Conservation (phyloP, 2,888 invertebrate genomes). For the Muschampia plurimacula region DNA sequence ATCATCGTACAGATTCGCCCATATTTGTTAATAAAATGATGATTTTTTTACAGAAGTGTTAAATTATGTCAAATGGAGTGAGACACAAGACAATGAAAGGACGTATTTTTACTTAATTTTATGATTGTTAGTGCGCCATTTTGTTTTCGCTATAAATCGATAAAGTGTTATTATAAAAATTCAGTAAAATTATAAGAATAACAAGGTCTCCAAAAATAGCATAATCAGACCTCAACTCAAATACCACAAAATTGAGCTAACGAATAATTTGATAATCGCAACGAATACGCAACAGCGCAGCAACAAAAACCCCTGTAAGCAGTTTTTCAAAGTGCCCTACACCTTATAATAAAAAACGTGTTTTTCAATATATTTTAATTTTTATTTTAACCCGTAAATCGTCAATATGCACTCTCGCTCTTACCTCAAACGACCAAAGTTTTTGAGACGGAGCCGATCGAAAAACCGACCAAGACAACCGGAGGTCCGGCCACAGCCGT, state of each 20-base stretch:
- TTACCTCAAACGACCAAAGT: conserved; percentile 82
- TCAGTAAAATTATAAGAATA: background rate
- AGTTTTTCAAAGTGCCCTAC: conserved; percentile 11
- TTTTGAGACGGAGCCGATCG: conserved; percentile 81
- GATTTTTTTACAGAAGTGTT: conserved; percentile 15
- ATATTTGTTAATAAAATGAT: conserved; percentile 7
- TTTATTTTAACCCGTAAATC: conserved; percentile 42
- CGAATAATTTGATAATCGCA: background rate
- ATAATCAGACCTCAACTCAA: background rate
- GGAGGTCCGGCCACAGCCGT: conserved; percentile 75
- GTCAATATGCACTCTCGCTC: conserved; percentile 58
- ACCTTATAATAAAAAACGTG: conserved; percentile 14
- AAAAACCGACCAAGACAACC: conserved; percentile 79
- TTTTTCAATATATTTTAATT: conserved; percentile 7
- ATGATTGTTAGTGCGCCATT: conserved; percentile 3
- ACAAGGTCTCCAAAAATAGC: background rate
- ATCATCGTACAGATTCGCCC: conserved; percentile 22
- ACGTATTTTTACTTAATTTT: background rate
- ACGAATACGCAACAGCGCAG: conserved; percentile 22
- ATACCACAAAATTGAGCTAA: background rate
- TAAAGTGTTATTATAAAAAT: background rate
- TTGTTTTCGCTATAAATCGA: conserved; percentile 17
- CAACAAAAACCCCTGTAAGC: conserved; percentile 11
- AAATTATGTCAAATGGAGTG: conserved; percentile 6
- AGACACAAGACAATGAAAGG: conserved; percentile 23